A percentile compares a stretch with the other conserved stretches of the same genome.
These are phyloP conservation scores for Drosophila insularis DNA, from an alignment of 1,140 invertebrate species.

Conservation along the genomic window DNA sequence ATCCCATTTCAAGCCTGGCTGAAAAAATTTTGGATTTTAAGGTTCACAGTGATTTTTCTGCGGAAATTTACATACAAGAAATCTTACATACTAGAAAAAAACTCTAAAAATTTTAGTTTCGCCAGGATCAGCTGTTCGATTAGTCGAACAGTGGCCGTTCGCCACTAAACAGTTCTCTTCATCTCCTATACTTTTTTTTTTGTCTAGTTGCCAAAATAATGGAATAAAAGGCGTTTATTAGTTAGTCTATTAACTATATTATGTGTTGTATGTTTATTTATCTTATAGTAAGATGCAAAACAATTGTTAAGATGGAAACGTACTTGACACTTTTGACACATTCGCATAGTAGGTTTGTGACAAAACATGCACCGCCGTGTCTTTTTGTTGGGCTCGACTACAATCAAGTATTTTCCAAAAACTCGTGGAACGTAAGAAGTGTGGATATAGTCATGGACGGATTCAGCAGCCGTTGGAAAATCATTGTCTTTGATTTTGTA, in stretches of 20 bases:
- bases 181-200: not conserved
- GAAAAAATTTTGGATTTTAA: too few relatives aligned
- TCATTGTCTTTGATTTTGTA: not conserved
- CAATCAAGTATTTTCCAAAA: not conserved
- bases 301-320: too few relatives aligned
- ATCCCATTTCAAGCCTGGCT: too few relatives aligned
- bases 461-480: not conserved
- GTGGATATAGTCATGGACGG: not conserved
- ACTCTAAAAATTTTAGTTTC: not conserved
- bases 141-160: not conserved
- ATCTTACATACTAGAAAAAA: too few relatives aligned
- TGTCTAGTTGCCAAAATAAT: not conserved
- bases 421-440: not conserved
- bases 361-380: not conserved
- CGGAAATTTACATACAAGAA: too few relatives aligned
- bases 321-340: too few relatives aligned
- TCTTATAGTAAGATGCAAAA: too few relatives aligned
- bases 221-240: not conserved
- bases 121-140: not conserved
- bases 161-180: not conserved
- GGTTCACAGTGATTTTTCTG: too few relatives aligned
- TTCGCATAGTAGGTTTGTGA: too few relatives aligned
- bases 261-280: too few relatives aligned
- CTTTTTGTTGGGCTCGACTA: not conserved
- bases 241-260: not conserved